These are phyloP conservation scores for Laticauda colubrina DNA, from an alignment of 2,113 vertebrate genomes.

Conservation along the genomic window DNA sequence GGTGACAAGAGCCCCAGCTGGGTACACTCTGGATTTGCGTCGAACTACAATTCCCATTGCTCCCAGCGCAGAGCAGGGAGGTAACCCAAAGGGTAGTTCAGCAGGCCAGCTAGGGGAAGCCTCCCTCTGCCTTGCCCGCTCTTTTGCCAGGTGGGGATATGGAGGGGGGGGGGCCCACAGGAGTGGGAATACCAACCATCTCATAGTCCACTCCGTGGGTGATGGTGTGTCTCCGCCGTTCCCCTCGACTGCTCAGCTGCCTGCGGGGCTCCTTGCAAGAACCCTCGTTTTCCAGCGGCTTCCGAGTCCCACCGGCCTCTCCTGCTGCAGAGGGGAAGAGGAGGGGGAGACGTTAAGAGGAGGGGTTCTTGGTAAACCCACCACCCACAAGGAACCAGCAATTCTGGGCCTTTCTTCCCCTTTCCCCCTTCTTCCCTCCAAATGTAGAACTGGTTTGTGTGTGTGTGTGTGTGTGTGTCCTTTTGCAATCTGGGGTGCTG, in stretches of 20 bases:
- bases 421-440: not conserved
- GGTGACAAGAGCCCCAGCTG: not conserved
- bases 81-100: not conserved
- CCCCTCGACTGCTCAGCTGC: conserved; percentile 74
- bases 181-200: conserved; percentile 80
- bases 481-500: not conserved
- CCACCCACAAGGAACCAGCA: not conserved
- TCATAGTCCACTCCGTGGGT: conserved; percentile 87
- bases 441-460: not conserved
- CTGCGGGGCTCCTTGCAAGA: conserved; percentile 59
- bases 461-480: too few species aligned
- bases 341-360: not conserved
- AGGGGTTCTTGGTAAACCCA: not conserved
- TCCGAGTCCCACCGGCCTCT: conserved; percentile 59
- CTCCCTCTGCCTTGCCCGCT: not conserved
- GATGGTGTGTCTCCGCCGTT: conserved; percentile 91
- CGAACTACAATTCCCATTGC: not conserved
- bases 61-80: not conserved
- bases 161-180: not conserved
- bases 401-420: too few species aligned
- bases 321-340: conserved; percentile 3
- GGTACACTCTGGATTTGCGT: not conserved
- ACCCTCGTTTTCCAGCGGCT: conserved; percentile 74
- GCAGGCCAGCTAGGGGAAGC: not conserved
- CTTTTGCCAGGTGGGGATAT: not conserved